Base-by-base conservation (phyloP, 1,140 invertebrate species). In the Lordiphosa clarofinis region DNA sequence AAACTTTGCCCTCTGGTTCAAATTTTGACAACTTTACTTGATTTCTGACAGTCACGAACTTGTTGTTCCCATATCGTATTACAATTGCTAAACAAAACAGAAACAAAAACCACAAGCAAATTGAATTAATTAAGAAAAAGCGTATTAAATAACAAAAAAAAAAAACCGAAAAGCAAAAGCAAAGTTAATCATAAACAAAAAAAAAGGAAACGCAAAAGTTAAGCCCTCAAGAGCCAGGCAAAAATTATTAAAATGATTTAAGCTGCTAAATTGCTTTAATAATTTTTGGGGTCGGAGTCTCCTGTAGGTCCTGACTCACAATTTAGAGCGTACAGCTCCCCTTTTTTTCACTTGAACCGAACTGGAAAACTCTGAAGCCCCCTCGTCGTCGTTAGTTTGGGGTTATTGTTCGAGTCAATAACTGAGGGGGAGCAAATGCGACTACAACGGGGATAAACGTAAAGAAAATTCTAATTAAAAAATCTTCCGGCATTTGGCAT, bases 401-500 rank as follows among this genome's bases (percentile, higher is more conserved):
- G 42, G 53, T 81, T 82, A 69, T 82, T 76, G 66, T 69, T 63
- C 31, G 36, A 76, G 58, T 73, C 76, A 76, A 81, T 81, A 81
- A 56, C 43, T 60, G 52, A 56, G 49, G 36, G 10, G 39, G 38
- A 43, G 39, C 4, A 42, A 8, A 24, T 8, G 42, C 10, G 6
- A n/a, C 10, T 19, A 5, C 4, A 12, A 49, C 39, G 10, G 33
- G 50, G 13, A 39, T 31, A 10, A 33, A 42, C 31, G 40, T 15
- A 43, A 28, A 54, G 50, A 72, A 76, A 84, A 78, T 73, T 84
- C 73, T 84, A 78, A 84, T 84, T 84, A 84, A 84, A 84, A 84
- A 84, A 84, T 84, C 73, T 78, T 79, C 79, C 79, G 73, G 78
- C 82, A 63, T 84, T 78, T 78, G 73, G 69, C 57, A 42, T 78